Conservation (phyloP, 2,113 vertebrate species). For the Hypocryptadius cinnamomeus region DNA sequence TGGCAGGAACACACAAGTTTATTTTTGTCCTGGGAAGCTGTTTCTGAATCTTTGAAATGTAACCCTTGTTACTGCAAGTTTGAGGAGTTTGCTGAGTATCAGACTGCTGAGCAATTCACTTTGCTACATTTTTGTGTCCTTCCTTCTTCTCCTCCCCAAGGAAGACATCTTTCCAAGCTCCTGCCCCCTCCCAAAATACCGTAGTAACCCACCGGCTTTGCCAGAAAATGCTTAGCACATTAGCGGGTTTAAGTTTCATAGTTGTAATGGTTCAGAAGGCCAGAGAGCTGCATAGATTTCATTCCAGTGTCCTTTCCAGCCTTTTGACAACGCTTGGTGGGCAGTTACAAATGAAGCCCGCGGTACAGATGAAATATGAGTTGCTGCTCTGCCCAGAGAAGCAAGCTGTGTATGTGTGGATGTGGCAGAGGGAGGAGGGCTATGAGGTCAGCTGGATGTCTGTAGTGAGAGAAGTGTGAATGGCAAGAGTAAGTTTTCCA, state of each 20-base stretch:
- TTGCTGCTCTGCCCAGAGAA: not conserved
- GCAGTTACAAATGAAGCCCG: constrained; percentile 44
- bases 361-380: constrained; percentile 30
- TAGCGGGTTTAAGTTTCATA: constrained; percentile 60
- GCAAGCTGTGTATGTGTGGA: not conserved
- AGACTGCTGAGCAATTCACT: not conserved
- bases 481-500: not conserved
- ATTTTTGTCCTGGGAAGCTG: constrained; percentile 11
- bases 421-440: not conserved
- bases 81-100: not conserved
- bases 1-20: constrained; percentile 25
- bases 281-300: constrained; percentile 59
- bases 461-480: constrained; percentile 20
- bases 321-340: constrained; percentile 56
- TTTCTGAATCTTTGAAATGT: constrained; percentile 14
- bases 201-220: constrained; percentile 24
- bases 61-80: not conserved
- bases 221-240: constrained; percentile 72
- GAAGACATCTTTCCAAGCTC: constrained; percentile 7
- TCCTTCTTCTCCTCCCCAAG: not conserved
- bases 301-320: constrained; percentile 62
- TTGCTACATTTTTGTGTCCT: constrained; percentile 30
- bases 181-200: constrained; percentile 56
- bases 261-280: constrained; percentile 45
- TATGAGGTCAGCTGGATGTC: constrained; percentile 12